These are phyloP conservation scores for Brotula barbata DNA, from an alignment of 2,797 vertebrate genomes.

Conservation along the genomic window DNA sequence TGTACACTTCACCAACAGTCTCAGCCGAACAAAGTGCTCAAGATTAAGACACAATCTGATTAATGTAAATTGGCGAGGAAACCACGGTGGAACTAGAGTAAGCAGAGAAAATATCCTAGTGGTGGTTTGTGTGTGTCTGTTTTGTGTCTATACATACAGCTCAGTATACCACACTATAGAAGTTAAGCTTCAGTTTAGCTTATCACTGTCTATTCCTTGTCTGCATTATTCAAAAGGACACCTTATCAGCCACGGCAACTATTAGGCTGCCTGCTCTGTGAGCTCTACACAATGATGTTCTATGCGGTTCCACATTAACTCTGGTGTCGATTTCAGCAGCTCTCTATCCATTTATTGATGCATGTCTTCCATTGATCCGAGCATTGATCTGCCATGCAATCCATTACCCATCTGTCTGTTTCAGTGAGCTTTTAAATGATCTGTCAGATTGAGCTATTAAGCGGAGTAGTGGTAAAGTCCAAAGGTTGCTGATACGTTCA, in stretches of 20 bases:
- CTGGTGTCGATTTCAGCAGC: slow-evolving; percentile 74
- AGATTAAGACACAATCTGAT: slow-evolving; percentile 25
- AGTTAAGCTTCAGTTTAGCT: slow-evolving; percentile 60
- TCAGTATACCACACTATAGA: slow-evolving; percentile 23
- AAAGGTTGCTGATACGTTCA: slow-evolving; percentile 71
- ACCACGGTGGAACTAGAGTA: slow-evolving; percentile 14
- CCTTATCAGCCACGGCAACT: slow-evolving; percentile 58
- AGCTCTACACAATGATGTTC: slow-evolving; percentile 59
- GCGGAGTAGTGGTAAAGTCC: slow-evolving; percentile 71
- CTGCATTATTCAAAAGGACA: slow-evolving; percentile 70
- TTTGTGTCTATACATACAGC: slow-evolving; percentile 30
- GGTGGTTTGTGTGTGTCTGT: slow-evolving; percentile 24
- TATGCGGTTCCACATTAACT: slow-evolving; percentile 58
- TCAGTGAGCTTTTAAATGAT: slow-evolving; percentile 79
- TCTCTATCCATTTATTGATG: slow-evolving; percentile 80
- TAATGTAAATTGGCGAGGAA: slow-evolving; percentile 31
- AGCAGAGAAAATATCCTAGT: slow-evolving; percentile 11
- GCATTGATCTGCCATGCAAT: slow-evolving; percentile 78
- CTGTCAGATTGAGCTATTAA: slow-evolving; percentile 74
- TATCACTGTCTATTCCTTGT: slow-evolving; percentile 62
- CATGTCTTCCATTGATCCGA: slow-evolving; percentile 75
- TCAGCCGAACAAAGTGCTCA: slow-evolving; percentile 21
- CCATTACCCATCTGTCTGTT: slow-evolving; percentile 80
- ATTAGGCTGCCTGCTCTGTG: slow-evolving; percentile 51
- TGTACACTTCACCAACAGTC: slow-evolving; percentile 5